These are phyloP conservation scores for Perizoma affinitatum DNA, from an alignment of 2,888 invertebrate genomes.

Conservation along the genomic window DNA sequence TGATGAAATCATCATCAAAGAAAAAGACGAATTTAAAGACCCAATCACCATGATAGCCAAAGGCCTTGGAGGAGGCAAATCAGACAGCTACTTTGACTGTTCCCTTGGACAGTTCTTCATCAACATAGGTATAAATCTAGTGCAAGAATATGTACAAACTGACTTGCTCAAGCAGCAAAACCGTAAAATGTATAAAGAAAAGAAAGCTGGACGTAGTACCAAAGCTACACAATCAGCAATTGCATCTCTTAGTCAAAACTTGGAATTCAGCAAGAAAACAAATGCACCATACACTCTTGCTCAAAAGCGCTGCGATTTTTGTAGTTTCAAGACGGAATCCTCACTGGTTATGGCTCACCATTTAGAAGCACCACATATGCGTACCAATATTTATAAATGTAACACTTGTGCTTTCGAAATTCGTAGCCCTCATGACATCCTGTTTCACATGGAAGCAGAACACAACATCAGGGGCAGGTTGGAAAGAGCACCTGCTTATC, in stretches of 20 bases:
- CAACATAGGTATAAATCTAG: constrained; percentile 95
- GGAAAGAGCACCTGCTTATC: constrained; percentile 94
- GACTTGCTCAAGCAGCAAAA: constrained; percentile 95
- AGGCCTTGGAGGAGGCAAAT: constrained; percentile 76
- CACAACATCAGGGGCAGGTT: constrained; percentile 95
- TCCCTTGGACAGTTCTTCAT: constrained; percentile 96
- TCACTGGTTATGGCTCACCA: constrained; percentile 94
- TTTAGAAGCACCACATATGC: constrained; percentile 96
- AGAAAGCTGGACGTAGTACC: constrained; percentile 85
- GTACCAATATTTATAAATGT: constrained; percentile 93
- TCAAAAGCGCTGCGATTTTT: constrained; percentile 94
- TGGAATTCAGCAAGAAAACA: constrained; percentile 94
- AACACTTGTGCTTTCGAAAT: constrained; percentile 94
- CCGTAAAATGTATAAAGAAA: constrained; percentile 91
- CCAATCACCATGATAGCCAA: constrained; percentile 70
- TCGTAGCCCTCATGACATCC: constrained; percentile 94
- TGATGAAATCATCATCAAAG: constrained; percentile 82
- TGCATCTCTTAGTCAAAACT: constrained; percentile 92
- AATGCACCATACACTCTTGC: constrained; percentile 92
- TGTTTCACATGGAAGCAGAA: constrained; percentile 97
- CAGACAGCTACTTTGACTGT: constrained; percentile 92
- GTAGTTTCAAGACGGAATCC: constrained; percentile 96
- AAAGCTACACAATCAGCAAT: constrained; percentile 92
- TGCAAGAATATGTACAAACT: constrained; percentile 96
- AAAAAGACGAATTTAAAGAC: constrained; percentile 82